Evolutionary conservation across 2,797 vertebrate genomes (phyloP).

Genomic region (Sebastes diploproa): DNA sequence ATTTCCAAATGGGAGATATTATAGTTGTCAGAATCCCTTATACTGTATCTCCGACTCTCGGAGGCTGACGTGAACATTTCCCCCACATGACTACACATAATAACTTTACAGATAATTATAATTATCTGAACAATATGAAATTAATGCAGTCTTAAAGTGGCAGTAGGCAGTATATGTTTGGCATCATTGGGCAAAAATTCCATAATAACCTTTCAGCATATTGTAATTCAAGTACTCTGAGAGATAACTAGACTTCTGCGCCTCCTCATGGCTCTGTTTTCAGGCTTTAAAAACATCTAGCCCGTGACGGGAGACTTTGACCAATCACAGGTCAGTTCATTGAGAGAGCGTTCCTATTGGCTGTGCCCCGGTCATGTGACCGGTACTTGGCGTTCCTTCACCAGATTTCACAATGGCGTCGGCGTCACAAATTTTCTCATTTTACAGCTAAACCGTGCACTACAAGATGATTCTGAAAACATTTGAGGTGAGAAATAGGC

Average conservation of each 20-base stretch:
- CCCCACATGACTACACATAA: neutral
- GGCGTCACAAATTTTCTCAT: rapidly evolving
- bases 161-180: too few relatives aligned
- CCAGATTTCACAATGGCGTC: too few relatives aligned
- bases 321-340: too few relatives aligned
- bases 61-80: rapidly evolving
- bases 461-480: too few relatives aligned
- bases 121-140: neutral
- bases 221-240: too few relatives aligned
- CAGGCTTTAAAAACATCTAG: too few relatives aligned
- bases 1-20: neutral
- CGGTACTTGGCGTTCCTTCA: rapidly evolving
- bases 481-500: rapidly evolving
- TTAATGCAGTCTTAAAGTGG: rapidly evolving
- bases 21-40: neutral
- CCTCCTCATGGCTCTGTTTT: too few relatives aligned
- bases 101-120: neutral
- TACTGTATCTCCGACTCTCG: neutral
- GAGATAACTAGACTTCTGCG: rapidly evolving
- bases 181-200: too few relatives aligned
- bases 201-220: too few relatives aligned
- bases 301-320: too few relatives aligned
- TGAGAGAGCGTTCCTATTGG: too few relatives aligned
- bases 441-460: rapidly evolving
- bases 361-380: too few relatives aligned